Conservation (phyloP, 2,113 vertebrate genomes). For the Sitta europaea region DNA sequence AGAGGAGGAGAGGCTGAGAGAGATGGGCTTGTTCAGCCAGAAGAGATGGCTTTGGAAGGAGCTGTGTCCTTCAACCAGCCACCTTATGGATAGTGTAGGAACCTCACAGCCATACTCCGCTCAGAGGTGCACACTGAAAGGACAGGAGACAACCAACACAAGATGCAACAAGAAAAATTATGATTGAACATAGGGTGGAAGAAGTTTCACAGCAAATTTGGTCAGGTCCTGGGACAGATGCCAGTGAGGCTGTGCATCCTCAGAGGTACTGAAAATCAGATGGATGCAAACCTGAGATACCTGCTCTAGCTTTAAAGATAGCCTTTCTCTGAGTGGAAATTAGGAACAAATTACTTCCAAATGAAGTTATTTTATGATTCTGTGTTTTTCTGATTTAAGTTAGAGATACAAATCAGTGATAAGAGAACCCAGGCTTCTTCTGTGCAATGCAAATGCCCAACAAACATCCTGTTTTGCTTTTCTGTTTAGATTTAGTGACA, state of each 20-base stretch:
- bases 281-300: neutral
- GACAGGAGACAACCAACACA: neutral
- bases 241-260: neutral
- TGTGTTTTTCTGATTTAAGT: neutral
- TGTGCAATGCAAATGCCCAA: neutral
- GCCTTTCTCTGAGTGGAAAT: neutral
- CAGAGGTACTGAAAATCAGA: neutral
- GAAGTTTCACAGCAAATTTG: neutral
- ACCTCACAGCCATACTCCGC: neutral
- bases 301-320: neutral
- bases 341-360: neutral
- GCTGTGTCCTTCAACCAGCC: neutral
- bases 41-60: neutral
- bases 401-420: neutral
- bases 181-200: neutral
- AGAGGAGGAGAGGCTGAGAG: neutral
- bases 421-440: neutral
- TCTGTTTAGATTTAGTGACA: neutral
- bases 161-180: neutral
- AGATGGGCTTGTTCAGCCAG: neutral
- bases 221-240: neutral
- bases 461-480: neutral
- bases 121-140: neutral
- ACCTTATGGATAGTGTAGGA: neutral
- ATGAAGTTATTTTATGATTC: neutral